These are phyloP conservation scores for Apolygus lucorum DNA, from an alignment of 1,140 invertebrate genomes.

Conservation along the genomic window DNA sequence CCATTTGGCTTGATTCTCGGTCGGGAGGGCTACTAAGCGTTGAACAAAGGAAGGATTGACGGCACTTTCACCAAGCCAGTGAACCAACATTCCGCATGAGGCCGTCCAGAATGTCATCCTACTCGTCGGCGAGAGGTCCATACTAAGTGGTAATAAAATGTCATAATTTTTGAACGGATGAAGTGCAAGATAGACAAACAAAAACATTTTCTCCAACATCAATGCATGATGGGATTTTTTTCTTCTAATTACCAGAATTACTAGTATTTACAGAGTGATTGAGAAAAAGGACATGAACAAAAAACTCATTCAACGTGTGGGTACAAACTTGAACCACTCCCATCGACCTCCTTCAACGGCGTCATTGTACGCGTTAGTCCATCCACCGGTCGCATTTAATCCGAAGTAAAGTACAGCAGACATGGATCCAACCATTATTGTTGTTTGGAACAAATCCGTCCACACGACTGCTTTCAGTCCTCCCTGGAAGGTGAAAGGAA, in stretches of 20 bases:
- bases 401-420: conserved; percentile 57
- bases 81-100: conserved; percentile 47
- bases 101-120: conserved; percentile 52
- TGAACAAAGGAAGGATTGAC: conserved; percentile 53
- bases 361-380: conserved; percentile 45
- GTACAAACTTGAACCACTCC: conserved; percentile 45
- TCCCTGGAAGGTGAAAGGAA: conserved; percentile 47
- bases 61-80: conserved; percentile 48
- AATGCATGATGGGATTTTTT: too few species aligned
- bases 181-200: too few species aligned
- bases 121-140: conserved; percentile 45
- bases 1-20: conserved; percentile 44
- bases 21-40: conserved; percentile 48
- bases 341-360: conserved; percentile 49
- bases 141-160: conserved; percentile 42
- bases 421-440: conserved; percentile 70
- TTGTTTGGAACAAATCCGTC: conserved; percentile 73
- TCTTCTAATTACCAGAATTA: too few species aligned
- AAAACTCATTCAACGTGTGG: conserved; percentile 18
- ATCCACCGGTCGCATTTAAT: conserved; percentile 54
- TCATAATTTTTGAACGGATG: too few species aligned
- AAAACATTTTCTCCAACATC: too few species aligned
- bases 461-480: conserved; percentile 72
- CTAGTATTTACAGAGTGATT: too few species aligned
- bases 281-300: too few species aligned